A percentile compares a stretch with the other conserved stretches of the same genome.
Evolutionary conservation across 2,888 invertebrate species (phyloP).

Genomic region (Drosophila ustulata): DNA sequence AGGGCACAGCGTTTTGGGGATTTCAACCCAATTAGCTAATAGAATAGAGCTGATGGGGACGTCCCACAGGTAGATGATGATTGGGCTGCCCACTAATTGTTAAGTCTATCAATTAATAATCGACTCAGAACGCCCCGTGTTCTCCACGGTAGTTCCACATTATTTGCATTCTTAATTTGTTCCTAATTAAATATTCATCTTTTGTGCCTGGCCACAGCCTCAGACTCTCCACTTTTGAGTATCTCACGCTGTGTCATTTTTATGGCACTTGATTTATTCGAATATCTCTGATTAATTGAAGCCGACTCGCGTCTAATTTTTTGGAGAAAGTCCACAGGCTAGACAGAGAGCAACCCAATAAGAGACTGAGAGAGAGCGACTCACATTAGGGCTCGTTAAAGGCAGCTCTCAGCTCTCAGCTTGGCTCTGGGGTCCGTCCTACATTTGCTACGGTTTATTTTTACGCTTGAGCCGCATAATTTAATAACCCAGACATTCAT

Average conservation of each 20-base stretch:
- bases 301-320: constrained; percentile 64
- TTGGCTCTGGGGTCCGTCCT: constrained; percentile 42
- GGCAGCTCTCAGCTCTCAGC: constrained; percentile 13
- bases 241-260: constrained; percentile 77
- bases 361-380: constrained; percentile 21
- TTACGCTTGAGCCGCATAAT: constrained; percentile 76
- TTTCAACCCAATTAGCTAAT: constrained; percentile 58
- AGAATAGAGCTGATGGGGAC: constrained; percentile 21
- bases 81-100: constrained; percentile 68
- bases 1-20: neutral
- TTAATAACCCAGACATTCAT: constrained; percentile 59
- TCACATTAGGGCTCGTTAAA: constrained; percentile 75
- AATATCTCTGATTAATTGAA: constrained; percentile 77
- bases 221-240: constrained; percentile 17
- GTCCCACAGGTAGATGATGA: constrained; percentile 43
- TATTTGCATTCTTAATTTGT: constrained; percentile 79
- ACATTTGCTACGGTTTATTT: constrained; percentile 77
- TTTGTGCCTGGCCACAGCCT: constrained; percentile 48
- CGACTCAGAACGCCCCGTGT: constrained; percentile 43
- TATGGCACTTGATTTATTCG: constrained; percentile 77
- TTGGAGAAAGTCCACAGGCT: constrained; percentile 64
- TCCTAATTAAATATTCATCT: constrained; percentile 79
- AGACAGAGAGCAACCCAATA: constrained; percentile 16
- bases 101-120: constrained; percentile 73
- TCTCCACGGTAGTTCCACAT: constrained; percentile 72